Evolutionary conservation across 1,140 invertebrate genomes (phyloP).

Genomic region (Drosophila suzukii): DNA sequence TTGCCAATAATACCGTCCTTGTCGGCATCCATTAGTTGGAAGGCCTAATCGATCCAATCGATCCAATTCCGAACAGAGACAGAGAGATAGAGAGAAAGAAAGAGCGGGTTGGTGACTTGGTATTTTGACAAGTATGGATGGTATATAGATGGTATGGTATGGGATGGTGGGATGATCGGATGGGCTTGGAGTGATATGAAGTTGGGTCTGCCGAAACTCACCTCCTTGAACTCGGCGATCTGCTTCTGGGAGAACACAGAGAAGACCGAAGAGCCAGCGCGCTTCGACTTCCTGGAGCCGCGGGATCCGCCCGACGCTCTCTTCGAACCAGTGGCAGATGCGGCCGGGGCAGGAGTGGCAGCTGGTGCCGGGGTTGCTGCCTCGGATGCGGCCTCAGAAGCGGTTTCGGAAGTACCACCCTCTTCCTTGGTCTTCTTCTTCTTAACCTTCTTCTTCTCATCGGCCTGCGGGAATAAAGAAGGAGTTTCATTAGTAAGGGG

Average conservation of each 20-base stretch:
- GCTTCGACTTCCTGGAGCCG: conserved; percentile 91
- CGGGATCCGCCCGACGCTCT: conserved; percentile 87
- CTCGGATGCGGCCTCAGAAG: conserved; percentile 86
- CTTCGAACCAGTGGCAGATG: conserved; percentile 86
- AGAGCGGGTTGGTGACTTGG: conserved; percentile 75
- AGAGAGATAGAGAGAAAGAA: conserved; percentile 66
- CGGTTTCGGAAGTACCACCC: conserved; percentile 87
- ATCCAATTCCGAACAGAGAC: conserved; percentile 28
- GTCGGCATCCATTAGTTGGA: conserved; percentile 99
- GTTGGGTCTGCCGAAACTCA: conserved; percentile 81
- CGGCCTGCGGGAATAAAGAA: conserved; percentile 86
- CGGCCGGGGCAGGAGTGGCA: conserved; percentile 86
- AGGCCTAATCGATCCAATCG: conserved; percentile 87
- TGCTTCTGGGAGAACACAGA: conserved; percentile 98
- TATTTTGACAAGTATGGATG: conserved; percentile 48
- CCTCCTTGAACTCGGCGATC: conserved; percentile 98
- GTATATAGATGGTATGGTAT: conserved; percentile 19
- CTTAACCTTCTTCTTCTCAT: conserved; percentile 93
- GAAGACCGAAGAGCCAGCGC: conserved; percentile 96
- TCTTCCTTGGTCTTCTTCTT: conserved; percentile 92
- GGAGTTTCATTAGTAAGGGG: conserved; percentile 9
- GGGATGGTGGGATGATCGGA: conserved; percentile 16
- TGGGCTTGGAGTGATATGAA: conserved; percentile 5
- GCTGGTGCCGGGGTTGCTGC: conserved; percentile 86
- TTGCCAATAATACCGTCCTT: conserved; percentile 99